Evolutionary conservation across 1,140 invertebrate genomes (phyloP), one percentile per base, ranked within the genome.

Genomic region (Hylyphantes graminicola): DNA sequence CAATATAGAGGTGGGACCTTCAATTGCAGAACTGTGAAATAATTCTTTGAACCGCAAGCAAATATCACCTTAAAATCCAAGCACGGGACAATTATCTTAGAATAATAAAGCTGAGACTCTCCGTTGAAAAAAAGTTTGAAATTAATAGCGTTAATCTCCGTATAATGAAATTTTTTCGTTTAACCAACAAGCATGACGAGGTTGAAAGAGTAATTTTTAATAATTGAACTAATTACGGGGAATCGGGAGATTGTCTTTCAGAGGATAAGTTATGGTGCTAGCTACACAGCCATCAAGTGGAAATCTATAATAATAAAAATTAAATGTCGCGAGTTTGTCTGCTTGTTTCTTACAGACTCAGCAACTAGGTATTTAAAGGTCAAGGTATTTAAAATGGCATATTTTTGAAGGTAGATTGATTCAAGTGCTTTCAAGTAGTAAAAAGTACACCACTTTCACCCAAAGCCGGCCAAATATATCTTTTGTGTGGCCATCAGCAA

Each of bases 131-230:
- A 74, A 74, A 74, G 72, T 21, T 21, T 57, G 72, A 74, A 74
- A 74, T 74, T 74, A 74, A 74, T 74, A 53, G 72, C 19, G 72
- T 74, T 74, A 74, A 74, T 74, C 72, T 74, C 72, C 72, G 54
- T 57, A 57, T 74, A 74, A 74, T 74, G 72, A 57, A 53, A 74
- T 74, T 74, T 74, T 74, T 74, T 53, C 72, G 72, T 74, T 74
- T 59, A 74, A 35, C 57, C 72, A 74, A 74, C 72, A 21, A 35
- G 72, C 72, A 74, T 74, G 54, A 35, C 72, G 72, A 74, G 72
- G 57, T 74, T 57, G 51, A 74, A 74, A 74, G 57, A 74, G 72
- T 74, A 74, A 74, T 74, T 74, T 74, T 74, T 9, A 74, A 74
- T 74, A 74, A 50, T 74, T 74, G 48, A 57, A 55, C 19, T 59